These are phyloP conservation scores for Eilema griseolum DNA, from an alignment of 2,888 invertebrate genomes.

Conservation along the genomic window DNA sequence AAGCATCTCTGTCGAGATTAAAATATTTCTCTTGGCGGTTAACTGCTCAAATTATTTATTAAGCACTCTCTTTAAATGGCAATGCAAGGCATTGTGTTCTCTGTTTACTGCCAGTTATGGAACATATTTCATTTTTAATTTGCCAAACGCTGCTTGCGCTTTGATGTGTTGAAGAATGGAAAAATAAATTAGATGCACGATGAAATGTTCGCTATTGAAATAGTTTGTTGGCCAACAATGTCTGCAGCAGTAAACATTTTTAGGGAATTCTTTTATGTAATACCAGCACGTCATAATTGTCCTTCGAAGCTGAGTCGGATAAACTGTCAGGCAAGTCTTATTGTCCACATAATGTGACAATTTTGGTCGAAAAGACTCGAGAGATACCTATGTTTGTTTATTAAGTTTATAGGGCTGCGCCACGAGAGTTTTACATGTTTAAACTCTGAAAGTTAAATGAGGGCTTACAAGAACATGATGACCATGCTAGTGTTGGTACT, in stretches of 20 bases:
- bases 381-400: too few relatives aligned
- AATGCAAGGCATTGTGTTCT: constrained; percentile 59
- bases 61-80: constrained; percentile 63
- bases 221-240: constrained; percentile 18
- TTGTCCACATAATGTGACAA: too few relatives aligned
- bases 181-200: constrained; percentile 20
- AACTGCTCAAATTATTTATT: constrained; percentile 80
- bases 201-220: constrained; percentile 19
- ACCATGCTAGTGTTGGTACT: not conserved
- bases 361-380: too few relatives aligned
- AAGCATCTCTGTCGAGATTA: constrained; percentile 79
- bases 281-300: not conserved
- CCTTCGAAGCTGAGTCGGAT: not conserved
- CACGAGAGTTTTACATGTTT: too few relatives aligned
- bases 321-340: too few relatives aligned
- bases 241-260: not conserved
- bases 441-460: not conserved
- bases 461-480: not conserved
- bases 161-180: constrained; percentile 26
- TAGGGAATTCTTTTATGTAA: not conserved
- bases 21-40: constrained; percentile 79
- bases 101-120: constrained; percentile 48
- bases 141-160: constrained; percentile 21
- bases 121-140: constrained; percentile 47
- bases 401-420: too few relatives aligned